phyloP scores from a whole-genome alignment of 2,797 vertebrate genomes.

The Rachycentron canadum region DNA sequence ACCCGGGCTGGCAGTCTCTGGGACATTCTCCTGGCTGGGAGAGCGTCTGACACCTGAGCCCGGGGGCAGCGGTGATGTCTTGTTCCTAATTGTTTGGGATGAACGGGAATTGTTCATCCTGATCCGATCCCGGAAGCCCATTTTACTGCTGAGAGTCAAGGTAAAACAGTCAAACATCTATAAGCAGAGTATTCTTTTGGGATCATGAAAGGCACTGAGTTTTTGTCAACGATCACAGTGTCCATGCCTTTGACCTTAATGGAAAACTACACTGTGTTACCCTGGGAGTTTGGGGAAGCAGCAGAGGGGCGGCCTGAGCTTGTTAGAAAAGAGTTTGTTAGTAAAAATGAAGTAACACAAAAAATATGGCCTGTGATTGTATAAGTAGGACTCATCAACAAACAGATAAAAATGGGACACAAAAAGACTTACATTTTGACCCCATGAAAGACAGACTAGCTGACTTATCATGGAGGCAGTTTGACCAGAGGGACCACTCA shows the following conservation, averaged over 20 bases:
- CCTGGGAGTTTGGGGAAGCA: slow-evolving; percentile 43
- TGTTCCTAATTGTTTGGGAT: slow-evolving; percentile 87
- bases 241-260: slow-evolving; percentile 56
- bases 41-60: slow-evolving; percentile 85
- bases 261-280: slow-evolving; percentile 54
- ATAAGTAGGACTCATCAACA: slow-evolving; percentile 29
- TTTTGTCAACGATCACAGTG: slow-evolving; percentile 39
- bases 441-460: slow-evolving; percentile 43
- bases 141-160: slow-evolving; percentile 85
- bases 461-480: slow-evolving; percentile 38
- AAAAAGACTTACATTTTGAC: slow-evolving; percentile 50
- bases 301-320: slow-evolving; percentile 46
- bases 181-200: not conserved
- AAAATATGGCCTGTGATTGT: slow-evolving; percentile 37
- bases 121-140: slow-evolving; percentile 96
- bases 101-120: slow-evolving; percentile 91
- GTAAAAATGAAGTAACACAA: slow-evolving; percentile 46
- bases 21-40: slow-evolving; percentile 91
- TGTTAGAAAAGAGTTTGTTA: slow-evolving; percentile 70
- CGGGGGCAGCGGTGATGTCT: slow-evolving; percentile 86
- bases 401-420: slow-evolving; percentile 50
- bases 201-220: slow-evolving; percentile 13
- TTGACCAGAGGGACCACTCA: slow-evolving; percentile 49
- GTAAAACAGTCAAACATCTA: slow-evolving; percentile 39
- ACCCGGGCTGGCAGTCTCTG: slow-evolving; percentile 89